These are phyloP conservation scores for Exocentrus adspersus DNA, from an alignment of 2,888 invertebrate genomes.

Conservation along the genomic window DNA sequence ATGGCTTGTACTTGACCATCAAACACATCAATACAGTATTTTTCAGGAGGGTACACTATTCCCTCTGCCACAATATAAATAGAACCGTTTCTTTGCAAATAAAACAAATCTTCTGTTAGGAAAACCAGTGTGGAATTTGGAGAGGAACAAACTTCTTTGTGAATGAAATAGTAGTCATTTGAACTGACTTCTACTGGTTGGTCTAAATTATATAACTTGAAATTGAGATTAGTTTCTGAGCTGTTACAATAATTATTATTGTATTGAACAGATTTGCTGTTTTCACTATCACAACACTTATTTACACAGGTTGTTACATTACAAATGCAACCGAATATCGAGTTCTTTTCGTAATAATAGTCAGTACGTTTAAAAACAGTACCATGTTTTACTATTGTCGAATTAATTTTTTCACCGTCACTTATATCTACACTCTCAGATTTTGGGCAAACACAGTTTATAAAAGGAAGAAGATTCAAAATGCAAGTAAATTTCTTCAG, in stretches of 20 bases:
- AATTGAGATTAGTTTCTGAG: neutral
- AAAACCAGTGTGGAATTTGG: neutral
- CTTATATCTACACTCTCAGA: constrained; percentile 21
- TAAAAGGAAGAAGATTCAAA: neutral
- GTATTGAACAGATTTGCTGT: neutral
- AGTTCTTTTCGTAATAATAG: constrained; percentile 20
- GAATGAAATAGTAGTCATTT: constrained; percentile 9
- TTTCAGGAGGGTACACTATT: constrained; percentile 26
- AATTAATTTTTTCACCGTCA: constrained; percentile 2
- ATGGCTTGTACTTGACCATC: neutral
- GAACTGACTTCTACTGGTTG: neutral
- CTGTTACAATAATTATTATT: constrained; percentile 8
- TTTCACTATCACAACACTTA: constrained; percentile 39
- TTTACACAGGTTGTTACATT: constrained; percentile 36
- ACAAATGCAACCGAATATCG: constrained; percentile 35
- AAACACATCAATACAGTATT: constrained; percentile 37
- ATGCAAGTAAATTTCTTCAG: neutral
- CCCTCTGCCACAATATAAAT: constrained; percentile 24
- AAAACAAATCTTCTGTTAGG: constrained; percentile 24
- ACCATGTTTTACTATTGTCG: constrained; percentile 15
- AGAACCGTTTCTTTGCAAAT: constrained; percentile 37
- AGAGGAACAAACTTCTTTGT: constrained; percentile 14
- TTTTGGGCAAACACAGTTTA: constrained; percentile 13
- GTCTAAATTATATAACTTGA: neutral
- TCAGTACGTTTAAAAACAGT: constrained; percentile 16